Evolutionary conservation across 2,797 vertebrate species (phyloP), one percentile per base, ranked within the genome.

Genomic region (Crocodylus rhombifer): DNA sequence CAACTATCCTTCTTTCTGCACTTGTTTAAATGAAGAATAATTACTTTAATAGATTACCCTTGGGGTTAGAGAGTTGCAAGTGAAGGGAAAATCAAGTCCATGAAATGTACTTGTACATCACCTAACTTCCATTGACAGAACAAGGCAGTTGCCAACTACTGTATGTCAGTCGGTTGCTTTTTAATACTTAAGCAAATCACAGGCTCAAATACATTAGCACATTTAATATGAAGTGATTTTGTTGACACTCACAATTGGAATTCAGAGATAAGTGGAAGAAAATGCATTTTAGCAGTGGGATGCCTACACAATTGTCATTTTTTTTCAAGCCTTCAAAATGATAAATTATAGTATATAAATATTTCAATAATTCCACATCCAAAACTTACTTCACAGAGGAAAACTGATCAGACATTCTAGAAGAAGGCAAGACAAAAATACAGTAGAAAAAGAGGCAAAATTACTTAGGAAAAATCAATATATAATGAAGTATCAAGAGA

Each of bases 271-370:
- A 23, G 21, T 11, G 14, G 73, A 57, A 28, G 30, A 6, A 65
- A 74, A 58, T 1, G 64, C 55, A 20, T 36, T 62, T 55, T 80
- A 5, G 5, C 55, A 21, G 33, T 55, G 83, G 51, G 81, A 84
- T 2, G 0, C 55, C 64, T 61, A 30, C 16, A 7, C 80, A 28
- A 11, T 25, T n/a, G 0, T 14, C 0, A 64, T 85, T 84, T 65
- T 36, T 5, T 18, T 36, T 14, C 26, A 65, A 62, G 30, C 14
- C 33, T 78, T 17, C 13, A 36, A 28, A 84, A 73, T 73, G 69
- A 51, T 51, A 28, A 84, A 79, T 16, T 6, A 1, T 2, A 51
- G 57, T 6, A 69, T 5, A 60, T 36, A 84, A 73, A 18, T 18
- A 15, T 1, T 13, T 23, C 60, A 56, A n/a, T 4, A 84, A 28